A percentile compares a stretch with the other conserved stretches of the same genome.
These are phyloP conservation scores for Phaethornis superciliosus DNA, from an alignment of 2,113 vertebrate genomes.

Conservation along the genomic window DNA sequence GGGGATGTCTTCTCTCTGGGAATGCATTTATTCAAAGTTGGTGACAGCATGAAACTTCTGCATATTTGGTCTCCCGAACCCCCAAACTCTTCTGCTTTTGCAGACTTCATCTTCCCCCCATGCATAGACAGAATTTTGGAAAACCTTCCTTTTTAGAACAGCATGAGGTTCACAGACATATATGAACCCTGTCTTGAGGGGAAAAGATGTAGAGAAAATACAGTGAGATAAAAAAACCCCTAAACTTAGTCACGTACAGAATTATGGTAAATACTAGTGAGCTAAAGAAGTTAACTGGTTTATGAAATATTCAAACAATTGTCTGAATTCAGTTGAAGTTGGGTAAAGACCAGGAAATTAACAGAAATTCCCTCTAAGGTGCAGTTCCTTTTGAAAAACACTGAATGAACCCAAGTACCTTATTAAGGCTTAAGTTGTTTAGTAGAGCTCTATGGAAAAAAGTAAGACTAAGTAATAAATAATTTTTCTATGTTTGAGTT, in stretches of 20 bases:
- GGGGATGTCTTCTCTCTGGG: conserved; percentile 21
- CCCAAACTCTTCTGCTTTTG: neutral
- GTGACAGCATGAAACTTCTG: conserved; percentile 9
- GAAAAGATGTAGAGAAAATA: neutral
- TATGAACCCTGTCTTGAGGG: neutral
- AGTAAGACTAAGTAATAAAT: neutral
- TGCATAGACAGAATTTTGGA: neutral
- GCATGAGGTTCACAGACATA: neutral
- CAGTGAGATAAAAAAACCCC: neutral
- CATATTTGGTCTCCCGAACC: neutral
- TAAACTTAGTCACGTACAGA: neutral
- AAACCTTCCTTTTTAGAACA: neutral
- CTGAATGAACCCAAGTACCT: neutral
- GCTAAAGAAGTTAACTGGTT: neutral
- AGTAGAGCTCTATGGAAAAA: neutral
- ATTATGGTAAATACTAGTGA: neutral
- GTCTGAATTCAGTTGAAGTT: neutral
- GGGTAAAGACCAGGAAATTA: neutral
- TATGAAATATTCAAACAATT: neutral
- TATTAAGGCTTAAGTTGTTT: neutral
- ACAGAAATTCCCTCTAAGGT: neutral
- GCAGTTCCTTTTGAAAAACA: neutral
- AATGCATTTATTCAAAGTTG: conserved; percentile 30
- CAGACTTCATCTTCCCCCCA: neutral
- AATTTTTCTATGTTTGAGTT: neutral